Evolutionary conservation across 2,113 vertebrate genomes (phyloP), one percentile per base, ranked within the genome.

Genomic region (Pelvicachromis taeniatus): DNA sequence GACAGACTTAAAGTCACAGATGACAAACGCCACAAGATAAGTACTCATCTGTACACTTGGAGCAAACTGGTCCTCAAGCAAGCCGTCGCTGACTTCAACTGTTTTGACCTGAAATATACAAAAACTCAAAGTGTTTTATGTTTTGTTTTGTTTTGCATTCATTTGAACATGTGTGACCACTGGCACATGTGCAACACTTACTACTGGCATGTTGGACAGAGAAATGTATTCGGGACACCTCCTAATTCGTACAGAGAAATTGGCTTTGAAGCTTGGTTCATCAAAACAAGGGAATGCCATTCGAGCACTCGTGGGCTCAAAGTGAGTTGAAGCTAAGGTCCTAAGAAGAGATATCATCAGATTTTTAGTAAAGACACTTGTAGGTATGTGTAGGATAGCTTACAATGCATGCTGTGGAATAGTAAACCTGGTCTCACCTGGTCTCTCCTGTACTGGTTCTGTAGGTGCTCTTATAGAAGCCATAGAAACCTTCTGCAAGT

Each of bases 251-350:
- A 96, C 52, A 2, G 95, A 93, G 91, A 95, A 97, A 87, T 95
- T 96, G 59, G 96, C 96, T 91, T 97, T 97, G 87, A 96, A 97
- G 78, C 58, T 90, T 5, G 96, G 96, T 85, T 97, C 96, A 77
- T 96, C 96, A 2, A 96, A 97, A 93, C 96, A 96, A 4, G 96
- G 96, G 78, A 97, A 96, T 0, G 95, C 96, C 95, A 92, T 95
- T 31, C 96, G 94, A 73, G 96, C 96, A 80, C 94, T 96, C 0
- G 96, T 97, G 29, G 96, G 96, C 88, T 97, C 96, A 93, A 97
- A 96, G 77, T 96, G 95, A 73, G 96, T 96, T 9, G 96, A 96
- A 33, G 95, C 95, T 73, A 97, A 92, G 2, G 83, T 88, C 90
- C 96, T 96, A 84, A 26, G 73, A 65, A 84, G 16, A 81, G 13